Base-by-base conservation (phyloP, 2,113 vertebrate species). In the Sterrhoptilus dennistouni region DNA sequence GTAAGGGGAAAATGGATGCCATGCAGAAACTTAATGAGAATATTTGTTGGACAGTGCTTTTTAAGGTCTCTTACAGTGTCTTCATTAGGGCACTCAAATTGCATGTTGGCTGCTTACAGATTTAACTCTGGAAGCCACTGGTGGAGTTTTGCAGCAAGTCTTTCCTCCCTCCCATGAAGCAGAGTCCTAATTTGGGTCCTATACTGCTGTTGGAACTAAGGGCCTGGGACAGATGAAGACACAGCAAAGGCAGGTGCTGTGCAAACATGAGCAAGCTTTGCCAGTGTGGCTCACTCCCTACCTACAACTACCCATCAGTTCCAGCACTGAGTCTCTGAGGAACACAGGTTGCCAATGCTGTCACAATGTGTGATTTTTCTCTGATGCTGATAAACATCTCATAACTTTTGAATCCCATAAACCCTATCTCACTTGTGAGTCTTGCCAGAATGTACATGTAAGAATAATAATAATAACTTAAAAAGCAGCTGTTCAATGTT, bases 401-500 rank as follows among this genome's bases (percentile, higher is more conserved):
- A 38, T 38, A 38, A 38, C 24, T 19, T 38, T 94, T 45, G 53
- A 89, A 91, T 82, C 81, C 68, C 77, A 87, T 44, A 60, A 93
- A 87, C 70, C 61, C 60, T 11, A 0, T 29, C 27, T 88, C 63
- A 77, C 75, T 87, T 59, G 12, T 7, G 2, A 77, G 33, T 69
- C 81, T 87, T 0, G 19, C 83, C 83, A 93, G 71, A 93, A 70
- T 7, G 22, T 57, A 91, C 47, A 80, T 25, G 4, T 36, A 83
- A 82, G 50, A 77, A 94, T 61, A 88, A 84, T 57, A 90, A 42
- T 19, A 86, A 42, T 66, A 83, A 82, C 59, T 96, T 85, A 1
- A 66, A 79, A 95, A 74, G 50, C 89, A 96, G 87, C 31, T 95
- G 84, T 53, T 91, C 57, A 74, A 24, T 65, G 42, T 54, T 94